Evolutionary conservation across 2,888 invertebrate genomes (phyloP), one percentile per base, ranked within the genome.

Genomic region (Ophion slaviceki): DNA sequence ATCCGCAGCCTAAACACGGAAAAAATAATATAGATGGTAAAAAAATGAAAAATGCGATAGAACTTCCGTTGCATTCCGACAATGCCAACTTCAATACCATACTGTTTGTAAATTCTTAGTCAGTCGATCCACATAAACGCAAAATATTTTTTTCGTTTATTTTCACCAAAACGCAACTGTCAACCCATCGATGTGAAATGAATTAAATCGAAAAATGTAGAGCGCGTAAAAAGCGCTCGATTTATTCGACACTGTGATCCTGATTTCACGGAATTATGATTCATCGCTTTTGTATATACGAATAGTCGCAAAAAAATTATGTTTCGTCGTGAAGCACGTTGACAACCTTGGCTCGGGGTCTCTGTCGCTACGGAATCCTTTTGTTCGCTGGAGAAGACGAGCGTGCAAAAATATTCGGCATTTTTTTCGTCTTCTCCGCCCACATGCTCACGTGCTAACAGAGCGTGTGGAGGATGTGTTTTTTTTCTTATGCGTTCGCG

Each of bases 361-460:
- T 78, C 74, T 68, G 68, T 17, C 77, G 61, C 45, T 47, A 7
- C 57, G 68, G 79, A 76, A 85, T 79, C 57, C 66, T 71, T 80
- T 79, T 80, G 75, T 78, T 78, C 67, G 36, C 61, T 71, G 74
- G 71, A 76, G 71, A 64, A 67, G 66, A 59, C 75, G 66, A 82
- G 59, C 77, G 83, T 82, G 80, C 87, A 84, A 85, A 87, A 87
- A 80, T 83, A 72, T n/a, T 77, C 20, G 66, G 75, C 75, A 76
- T n/a, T 59, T 77, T 67, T 78, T 47, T 67, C 57, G n/a, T 66
- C 74, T 74, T 57, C n/a, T 74, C 66, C 74, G 24, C 80, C 80
- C 74, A 80, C 80, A 80, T 71, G 72, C 72, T 72, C 17, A 24
- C 71, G 64, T 53, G 57, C 80, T 62, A 80, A 66, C 64, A 72